phyloP scores from a whole-genome alignment of 2,888 invertebrate species.

The Leucophenga montana region DNA sequence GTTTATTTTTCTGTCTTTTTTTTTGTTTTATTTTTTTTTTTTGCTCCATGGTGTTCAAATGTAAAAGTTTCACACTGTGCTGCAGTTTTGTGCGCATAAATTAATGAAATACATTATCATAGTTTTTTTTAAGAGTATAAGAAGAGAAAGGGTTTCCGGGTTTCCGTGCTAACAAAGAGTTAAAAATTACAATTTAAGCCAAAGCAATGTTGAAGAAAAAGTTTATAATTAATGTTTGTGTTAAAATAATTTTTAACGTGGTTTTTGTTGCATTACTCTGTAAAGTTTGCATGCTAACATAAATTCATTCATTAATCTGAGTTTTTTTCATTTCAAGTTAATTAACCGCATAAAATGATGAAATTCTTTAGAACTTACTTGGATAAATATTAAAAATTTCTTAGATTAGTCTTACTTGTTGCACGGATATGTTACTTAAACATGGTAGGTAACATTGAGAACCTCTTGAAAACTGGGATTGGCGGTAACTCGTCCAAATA shows the following conservation, averaged over 20 bases:
- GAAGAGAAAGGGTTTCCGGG: slow-evolving; percentile 38
- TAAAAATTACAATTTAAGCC: slow-evolving; percentile 23
- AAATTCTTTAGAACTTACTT: too few species aligned
- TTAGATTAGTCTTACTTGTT: too few species aligned
- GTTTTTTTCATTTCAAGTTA: too few species aligned
- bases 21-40: slow-evolving; percentile 32
- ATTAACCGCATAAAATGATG: too few species aligned
- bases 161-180: slow-evolving; percentile 18
- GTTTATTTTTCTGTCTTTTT: slow-evolving; percentile 47
- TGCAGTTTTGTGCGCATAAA: slow-evolving; percentile 57
- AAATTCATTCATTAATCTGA: too few species aligned
- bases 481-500: too few species aligned
- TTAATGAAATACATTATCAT: slow-evolving; percentile 46
- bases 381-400: too few species aligned
- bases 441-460: too few species aligned
- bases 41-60: slow-evolving; percentile 37
- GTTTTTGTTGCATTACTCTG: background rate
- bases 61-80: slow-evolving; percentile 61
- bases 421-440: too few species aligned
- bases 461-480: too few species aligned
- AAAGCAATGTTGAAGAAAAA: slow-evolving; percentile 19
- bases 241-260: slow-evolving; percentile 18
- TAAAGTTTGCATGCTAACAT: too few species aligned
- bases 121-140: slow-evolving; percentile 9
- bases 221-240: slow-evolving; percentile 25